These are phyloP conservation scores for Charadrius vociferus DNA, from an alignment of 2,113 vertebrate species.

Conservation along the genomic window DNA sequence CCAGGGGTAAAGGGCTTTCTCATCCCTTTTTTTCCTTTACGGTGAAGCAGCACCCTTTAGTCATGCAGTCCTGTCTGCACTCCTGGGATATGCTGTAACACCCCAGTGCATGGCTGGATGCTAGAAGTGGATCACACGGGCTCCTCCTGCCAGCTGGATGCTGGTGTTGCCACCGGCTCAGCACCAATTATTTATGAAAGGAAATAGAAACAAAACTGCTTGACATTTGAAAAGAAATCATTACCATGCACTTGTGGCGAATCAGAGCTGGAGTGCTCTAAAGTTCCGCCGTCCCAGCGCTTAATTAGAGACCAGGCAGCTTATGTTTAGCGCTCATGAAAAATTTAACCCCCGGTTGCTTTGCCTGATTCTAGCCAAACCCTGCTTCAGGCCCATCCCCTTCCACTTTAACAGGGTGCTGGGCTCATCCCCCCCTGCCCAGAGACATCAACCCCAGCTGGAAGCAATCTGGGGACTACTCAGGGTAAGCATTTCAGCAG, in stretches of 20 bases:
- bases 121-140: neutral
- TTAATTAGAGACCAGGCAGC: constrained; percentile 62
- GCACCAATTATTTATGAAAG: constrained; percentile 70
- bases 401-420: neutral
- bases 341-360: constrained; percentile 43
- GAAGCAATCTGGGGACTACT: neutral
- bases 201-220: constrained; percentile 71
- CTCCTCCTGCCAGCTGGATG: constrained; percentile 42
- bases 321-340: constrained; percentile 28
- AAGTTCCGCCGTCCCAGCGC: constrained; percentile 25
- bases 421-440: neutral
- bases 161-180: constrained; percentile 30
- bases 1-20: rapidly evolving
- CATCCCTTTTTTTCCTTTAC: neutral
- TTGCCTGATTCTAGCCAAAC: neutral
- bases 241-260: constrained; percentile 73
- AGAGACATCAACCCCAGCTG: neutral
- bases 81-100: neutral
- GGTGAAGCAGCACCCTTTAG: neutral
- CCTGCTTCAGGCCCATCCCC: neutral
- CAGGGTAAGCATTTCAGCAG: neutral
- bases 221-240: constrained; percentile 81
- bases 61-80: neutral
- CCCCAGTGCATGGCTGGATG: neutral
- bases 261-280: constrained; percentile 75